These are phyloP conservation scores for Drosophila asahinai DNA, from an alignment of 1,140 invertebrate genomes.

Conservation along the genomic window DNA sequence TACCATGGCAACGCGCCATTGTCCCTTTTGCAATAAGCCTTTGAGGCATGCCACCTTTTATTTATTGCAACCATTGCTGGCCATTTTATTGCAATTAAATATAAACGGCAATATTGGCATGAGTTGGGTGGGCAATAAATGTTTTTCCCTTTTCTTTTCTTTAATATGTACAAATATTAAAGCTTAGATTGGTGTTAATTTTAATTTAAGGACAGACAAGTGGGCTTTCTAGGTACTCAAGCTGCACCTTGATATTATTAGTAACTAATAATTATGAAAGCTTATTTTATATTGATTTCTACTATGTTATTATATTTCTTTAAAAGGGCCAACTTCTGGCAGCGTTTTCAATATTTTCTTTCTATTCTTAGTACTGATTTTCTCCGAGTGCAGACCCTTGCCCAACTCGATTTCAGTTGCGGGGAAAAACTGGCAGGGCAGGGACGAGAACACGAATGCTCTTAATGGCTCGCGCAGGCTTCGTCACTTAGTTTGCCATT, in stretches of 20 bases:
- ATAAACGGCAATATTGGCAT: background rate
- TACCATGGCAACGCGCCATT: slow-evolving; percentile 5
- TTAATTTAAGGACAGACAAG: no score
- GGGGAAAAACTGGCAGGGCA: slow-evolving; percentile 11
- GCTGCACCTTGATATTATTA: no score
- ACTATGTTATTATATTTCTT: background rate
- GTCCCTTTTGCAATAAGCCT: slow-evolving; percentile 3
- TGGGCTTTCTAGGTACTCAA: no score
- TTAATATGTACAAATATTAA: background rate
- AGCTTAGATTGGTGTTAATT: background rate
- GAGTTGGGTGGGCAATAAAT: background rate
- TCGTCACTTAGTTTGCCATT: slow-evolving; percentile 69
- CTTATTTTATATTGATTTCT: rapidly evolving
- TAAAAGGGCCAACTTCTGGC: background rate
- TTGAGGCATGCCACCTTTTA: background rate
- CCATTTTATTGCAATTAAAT: slow-evolving; percentile 2
- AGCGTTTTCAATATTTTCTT: background rate
- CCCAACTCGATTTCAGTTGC: slow-evolving; percentile 28
- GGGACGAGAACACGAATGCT: slow-evolving; percentile 26
- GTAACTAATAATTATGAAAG: background rate
- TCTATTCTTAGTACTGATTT: background rate
- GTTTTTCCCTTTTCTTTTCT: background rate
- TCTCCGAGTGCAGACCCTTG: slow-evolving; percentile 12
- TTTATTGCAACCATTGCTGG: background rate
- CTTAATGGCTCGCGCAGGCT: slow-evolving; percentile 52